Evolutionary conservation across 2,113 vertebrate genomes (phyloP).

Genomic region (Cercocebus atys): DNA sequence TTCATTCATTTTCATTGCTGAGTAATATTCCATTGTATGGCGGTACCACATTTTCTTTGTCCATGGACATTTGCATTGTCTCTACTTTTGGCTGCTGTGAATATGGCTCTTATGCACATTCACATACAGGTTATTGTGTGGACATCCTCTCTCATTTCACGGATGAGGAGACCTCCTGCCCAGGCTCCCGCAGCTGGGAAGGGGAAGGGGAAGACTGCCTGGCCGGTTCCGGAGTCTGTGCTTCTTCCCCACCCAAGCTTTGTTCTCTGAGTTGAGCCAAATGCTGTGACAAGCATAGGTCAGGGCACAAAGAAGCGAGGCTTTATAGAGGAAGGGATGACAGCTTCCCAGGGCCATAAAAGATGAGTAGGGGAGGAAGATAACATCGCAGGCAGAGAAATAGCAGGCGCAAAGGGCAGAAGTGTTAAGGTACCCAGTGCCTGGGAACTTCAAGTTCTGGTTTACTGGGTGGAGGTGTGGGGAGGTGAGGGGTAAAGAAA

Average conservation of each 20-base stretch:
- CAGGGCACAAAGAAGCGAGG: neutral
- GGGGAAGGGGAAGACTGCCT: neutral
- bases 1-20: neutral
- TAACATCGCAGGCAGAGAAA: neutral
- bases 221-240: neutral
- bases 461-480: neutral
- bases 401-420: neutral
- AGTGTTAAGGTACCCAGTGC: neutral
- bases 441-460: neutral
- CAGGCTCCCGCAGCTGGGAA: neutral
- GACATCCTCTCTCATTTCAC: neutral
- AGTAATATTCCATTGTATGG: neutral
- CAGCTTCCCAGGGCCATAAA: neutral
- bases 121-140: neutral
- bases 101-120: neutral
- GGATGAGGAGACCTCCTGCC: neutral
- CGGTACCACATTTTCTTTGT: neutral
- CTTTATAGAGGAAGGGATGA: neutral
- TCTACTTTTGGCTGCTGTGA: neutral
- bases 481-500: neutral
- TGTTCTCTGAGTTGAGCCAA: neutral
- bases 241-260: neutral
- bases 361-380: neutral
- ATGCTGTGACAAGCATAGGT: neutral
- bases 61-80: neutral